Conservation (phyloP, 2,797 vertebrate genomes). For the Nothura maculosa region DNA sequence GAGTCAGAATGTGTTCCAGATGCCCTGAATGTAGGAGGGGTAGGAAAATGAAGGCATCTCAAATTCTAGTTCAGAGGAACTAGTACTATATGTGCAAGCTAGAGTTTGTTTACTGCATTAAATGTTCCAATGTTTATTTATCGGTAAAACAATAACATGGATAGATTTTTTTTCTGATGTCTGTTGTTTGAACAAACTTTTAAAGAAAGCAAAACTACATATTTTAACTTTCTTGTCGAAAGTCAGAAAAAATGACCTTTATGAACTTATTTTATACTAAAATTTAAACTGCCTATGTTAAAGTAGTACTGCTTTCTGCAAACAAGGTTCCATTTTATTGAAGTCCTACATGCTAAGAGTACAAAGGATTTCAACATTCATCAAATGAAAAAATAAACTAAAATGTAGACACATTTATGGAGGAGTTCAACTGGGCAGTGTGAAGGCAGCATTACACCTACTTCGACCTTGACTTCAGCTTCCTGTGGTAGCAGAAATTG, state of each 20-base stretch:
- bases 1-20: conserved; percentile 1
- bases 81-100: background rate
- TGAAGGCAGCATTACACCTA: background rate
- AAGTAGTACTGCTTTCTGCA: background rate
- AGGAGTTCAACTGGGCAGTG: background rate
- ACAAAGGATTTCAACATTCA: background rate
- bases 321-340: background rate
- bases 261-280: background rate
- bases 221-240: background rate
- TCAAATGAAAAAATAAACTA: background rate
- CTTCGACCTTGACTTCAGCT: background rate
- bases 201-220: background rate
- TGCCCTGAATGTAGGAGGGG: background rate
- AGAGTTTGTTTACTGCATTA: background rate
- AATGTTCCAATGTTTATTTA: background rate
- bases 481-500: background rate
- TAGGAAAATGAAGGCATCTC: background rate
- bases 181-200: background rate
- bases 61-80: background rate
- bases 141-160: background rate
- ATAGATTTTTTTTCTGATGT: background rate
- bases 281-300: background rate
- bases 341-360: background rate
- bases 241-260: background rate
- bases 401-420: background rate